These are phyloP conservation scores for Labeo catla DNA, from an alignment of 2,113 vertebrate genomes.

Conservation along the genomic window DNA sequence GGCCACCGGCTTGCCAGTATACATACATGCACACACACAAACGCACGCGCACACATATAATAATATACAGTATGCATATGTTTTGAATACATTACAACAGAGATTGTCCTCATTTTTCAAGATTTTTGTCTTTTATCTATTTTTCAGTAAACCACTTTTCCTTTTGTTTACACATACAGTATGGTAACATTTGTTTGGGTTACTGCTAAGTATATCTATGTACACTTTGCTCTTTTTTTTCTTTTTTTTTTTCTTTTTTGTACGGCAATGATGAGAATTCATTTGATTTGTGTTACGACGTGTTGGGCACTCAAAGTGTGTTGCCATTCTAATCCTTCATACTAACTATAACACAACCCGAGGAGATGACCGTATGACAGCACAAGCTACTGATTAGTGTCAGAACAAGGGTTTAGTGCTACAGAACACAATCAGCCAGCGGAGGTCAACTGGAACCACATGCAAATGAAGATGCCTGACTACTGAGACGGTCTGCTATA, in stretches of 20 bases:
- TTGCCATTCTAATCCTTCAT: constrained; percentile 32
- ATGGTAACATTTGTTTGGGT: constrained; percentile 55
- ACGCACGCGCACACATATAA: constrained; percentile 59
- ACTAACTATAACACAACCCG: constrained; percentile 41
- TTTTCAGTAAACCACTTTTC: constrained; percentile 51
- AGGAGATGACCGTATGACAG: constrained; percentile 45
- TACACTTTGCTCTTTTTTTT: constrained; percentile 35
- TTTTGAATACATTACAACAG: constrained; percentile 72
- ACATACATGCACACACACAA: constrained; percentile 66
- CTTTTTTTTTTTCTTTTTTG: background rate
- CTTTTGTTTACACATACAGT: constrained; percentile 50
- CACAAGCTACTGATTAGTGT: constrained; percentile 44
- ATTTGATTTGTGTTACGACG: constrained; percentile 12
- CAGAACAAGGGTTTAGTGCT: constrained; percentile 38
- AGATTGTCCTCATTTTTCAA: constrained; percentile 77
- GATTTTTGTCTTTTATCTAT: constrained; percentile 59
- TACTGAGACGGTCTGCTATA: constrained; percentile 33
- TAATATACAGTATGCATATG: constrained; percentile 72
- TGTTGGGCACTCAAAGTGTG: constrained; percentile 13
- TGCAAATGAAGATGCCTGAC: constrained; percentile 65
- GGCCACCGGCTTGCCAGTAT: constrained; percentile 71
- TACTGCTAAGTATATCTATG: constrained; percentile 69
- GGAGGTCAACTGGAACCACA: constrained; percentile 67
- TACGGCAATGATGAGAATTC: background rate
- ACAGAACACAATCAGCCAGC: constrained; percentile 42